Evolutionary conservation across 1,140 invertebrate genomes (phyloP).

Genomic region (Leptestheria dahalacensis): DNA sequence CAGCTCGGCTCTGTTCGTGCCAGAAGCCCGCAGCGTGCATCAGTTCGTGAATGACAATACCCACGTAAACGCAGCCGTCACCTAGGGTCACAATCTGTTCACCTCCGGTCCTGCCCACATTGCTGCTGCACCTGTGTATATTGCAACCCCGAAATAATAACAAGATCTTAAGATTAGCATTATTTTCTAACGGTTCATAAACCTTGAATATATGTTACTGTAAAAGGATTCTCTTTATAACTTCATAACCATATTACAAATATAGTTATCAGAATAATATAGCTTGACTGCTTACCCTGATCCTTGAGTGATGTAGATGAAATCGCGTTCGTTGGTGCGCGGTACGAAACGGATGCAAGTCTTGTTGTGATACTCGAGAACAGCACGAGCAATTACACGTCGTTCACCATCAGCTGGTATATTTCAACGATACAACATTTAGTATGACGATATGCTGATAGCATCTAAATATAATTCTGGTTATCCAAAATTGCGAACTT

Average conservation of each 20-base stretch:
- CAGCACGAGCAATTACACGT: constrained; percentile 29
- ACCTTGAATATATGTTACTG: background rate
- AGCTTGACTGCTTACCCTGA: constrained; percentile 18
- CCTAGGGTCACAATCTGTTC: constrained; percentile 34
- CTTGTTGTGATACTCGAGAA: constrained; percentile 37
- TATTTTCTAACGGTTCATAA: background rate
- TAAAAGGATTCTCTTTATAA: background rate
- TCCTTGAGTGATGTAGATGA: constrained; percentile 27
- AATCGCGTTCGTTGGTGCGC: constrained; percentile 36
- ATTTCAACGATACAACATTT: background rate
- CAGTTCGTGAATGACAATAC: constrained; percentile 46
- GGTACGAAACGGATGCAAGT: constrained; percentile 44
- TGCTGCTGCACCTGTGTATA: constrained; percentile 15
- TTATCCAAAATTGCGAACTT: constrained; percentile 9
- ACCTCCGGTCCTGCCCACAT: constrained; percentile 35
- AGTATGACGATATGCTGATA: background rate
- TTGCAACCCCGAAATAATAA: background rate
- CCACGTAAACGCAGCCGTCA: constrained; percentile 35
- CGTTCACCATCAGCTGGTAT: constrained; percentile 32
- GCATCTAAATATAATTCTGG: background rate
- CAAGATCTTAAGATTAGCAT: background rate
- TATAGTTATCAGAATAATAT: background rate
- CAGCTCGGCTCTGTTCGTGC: constrained; percentile 46
- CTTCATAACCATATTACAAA: background rate
- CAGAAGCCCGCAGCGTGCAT: constrained; percentile 49